Evolutionary conservation across 2,797 vertebrate genomes (phyloP).

Genomic region (Hoplostethus atlanticus): DNA sequence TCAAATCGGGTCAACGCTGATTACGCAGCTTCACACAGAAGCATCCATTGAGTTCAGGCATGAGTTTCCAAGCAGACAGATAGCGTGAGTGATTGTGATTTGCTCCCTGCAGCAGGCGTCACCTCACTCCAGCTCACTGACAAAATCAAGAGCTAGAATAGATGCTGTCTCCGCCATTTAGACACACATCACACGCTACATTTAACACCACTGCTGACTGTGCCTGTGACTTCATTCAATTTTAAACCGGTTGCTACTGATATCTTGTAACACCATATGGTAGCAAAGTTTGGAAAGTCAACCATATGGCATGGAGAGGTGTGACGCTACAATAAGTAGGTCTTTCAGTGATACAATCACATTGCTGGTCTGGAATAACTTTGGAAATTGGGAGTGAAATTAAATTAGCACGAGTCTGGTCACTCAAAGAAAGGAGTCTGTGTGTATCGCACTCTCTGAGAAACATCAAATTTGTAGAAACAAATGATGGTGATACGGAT

Average conservation of each 20-base stretch:
- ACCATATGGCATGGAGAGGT: background rate
- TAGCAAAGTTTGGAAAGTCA: background rate
- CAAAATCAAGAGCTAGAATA: slow-evolving; percentile 10
- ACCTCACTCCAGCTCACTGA: slow-evolving; percentile 36
- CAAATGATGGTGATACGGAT: background rate
- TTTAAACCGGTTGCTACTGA: slow-evolving; percentile 58
- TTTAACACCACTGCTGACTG: slow-evolving; percentile 51
- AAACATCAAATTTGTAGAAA: background rate
- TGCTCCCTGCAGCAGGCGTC: slow-evolving; percentile 37
- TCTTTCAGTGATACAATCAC: slow-evolving; percentile 27
- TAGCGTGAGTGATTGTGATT: slow-evolving; percentile 45
- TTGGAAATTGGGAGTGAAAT: slow-evolving; percentile 46
- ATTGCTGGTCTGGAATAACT: slow-evolving; percentile 39
- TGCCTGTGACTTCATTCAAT: slow-evolving; percentile 54
- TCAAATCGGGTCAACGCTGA: background rate
- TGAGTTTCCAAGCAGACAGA: slow-evolving; percentile 43
- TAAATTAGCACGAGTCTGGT: slow-evolving; percentile 25
- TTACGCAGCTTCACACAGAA: background rate
- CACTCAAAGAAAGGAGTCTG: background rate
- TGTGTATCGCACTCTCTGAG: background rate
- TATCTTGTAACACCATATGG: slow-evolving; percentile 34
- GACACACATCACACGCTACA: slow-evolving; percentile 51
- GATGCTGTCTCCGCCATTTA: slow-evolving; percentile 17
- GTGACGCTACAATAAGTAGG: background rate
- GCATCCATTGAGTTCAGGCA: slow-evolving; percentile 2